Evolutionary conservation across 1,140 invertebrate species (phyloP).

Genomic region (Hylaeus anthracinus): DNA sequence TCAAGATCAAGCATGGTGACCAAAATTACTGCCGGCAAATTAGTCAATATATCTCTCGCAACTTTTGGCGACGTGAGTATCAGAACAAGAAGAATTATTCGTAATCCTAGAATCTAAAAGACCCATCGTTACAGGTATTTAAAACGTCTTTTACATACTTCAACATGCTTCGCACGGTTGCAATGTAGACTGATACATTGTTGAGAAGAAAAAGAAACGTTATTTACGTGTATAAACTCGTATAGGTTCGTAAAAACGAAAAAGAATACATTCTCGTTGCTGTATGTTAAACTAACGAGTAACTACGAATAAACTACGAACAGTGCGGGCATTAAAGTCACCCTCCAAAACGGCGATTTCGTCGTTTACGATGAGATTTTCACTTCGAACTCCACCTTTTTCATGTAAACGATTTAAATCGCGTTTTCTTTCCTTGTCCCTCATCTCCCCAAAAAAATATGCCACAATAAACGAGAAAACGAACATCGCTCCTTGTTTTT

Average conservation of each 20-base stretch:
- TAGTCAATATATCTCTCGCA: slow-evolving; percentile 52
- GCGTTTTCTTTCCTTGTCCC: neutral
- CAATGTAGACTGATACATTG: neutral
- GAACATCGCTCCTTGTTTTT: too few relatives aligned
- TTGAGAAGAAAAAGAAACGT: neutral
- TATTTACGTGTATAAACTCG: neutral
- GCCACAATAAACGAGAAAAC: too few relatives aligned
- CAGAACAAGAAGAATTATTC: neutral
- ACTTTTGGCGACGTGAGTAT: slow-evolving; percentile 63
- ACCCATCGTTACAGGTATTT: slow-evolving; percentile 51
- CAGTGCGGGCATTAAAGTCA: neutral
- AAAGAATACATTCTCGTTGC: neutral
- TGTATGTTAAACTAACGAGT: neutral
- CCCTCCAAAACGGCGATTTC: neutral
- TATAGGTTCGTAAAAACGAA: neutral
- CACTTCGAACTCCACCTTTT: neutral
- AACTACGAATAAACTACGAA: neutral
- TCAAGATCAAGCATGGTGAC: slow-evolving; percentile 56
- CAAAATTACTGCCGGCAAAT: slow-evolving; percentile 63
- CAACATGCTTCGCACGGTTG: slow-evolving; percentile 55
- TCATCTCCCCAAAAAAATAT: neutral
- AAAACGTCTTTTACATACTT: slow-evolving; percentile 63
- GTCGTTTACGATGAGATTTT: neutral
- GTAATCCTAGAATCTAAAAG: neutral
- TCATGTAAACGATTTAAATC: neutral